These are phyloP conservation scores for Conger conger DNA, from an alignment of 2,113 vertebrate genomes.

Conservation along the genomic window DNA sequence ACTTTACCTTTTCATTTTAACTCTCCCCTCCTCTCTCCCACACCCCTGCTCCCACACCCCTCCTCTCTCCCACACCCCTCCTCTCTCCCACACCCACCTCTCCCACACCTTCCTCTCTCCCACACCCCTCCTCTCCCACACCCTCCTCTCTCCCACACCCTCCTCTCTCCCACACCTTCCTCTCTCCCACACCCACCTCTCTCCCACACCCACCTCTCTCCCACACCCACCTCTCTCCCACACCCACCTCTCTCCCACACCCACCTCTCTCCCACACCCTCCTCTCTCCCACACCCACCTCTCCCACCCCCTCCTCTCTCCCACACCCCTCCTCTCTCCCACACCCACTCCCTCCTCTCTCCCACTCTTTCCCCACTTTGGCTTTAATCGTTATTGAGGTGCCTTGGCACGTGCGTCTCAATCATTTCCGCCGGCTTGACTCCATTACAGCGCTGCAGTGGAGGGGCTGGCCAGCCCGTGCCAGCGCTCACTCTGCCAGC, in stretches of 20 bases:
- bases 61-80: too few relatives aligned
- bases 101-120: too few relatives aligned
- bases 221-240: background rate
- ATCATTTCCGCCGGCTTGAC: constrained; percentile 42
- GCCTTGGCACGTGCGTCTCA: constrained; percentile 25
- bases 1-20: too few relatives aligned
- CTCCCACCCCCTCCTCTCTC: background rate
- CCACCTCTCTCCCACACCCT: background rate
- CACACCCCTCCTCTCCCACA: background rate
- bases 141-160: too few relatives aligned
- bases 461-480: constrained; percentile 9
- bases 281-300: background rate
- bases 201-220: background rate
- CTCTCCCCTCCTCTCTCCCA: background rate
- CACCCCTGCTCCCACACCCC: too few relatives aligned
- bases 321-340: background rate
- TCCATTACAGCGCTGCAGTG: constrained; percentile 38
- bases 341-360: too few relatives aligned
- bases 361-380: background rate
- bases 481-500: constrained; percentile 38
- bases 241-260: too few relatives aligned
- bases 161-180: background rate
- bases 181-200: too few relatives aligned
- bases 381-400: constrained; percentile 44
- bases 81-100: too few relatives aligned